Conservation (phyloP, 1,140 invertebrate genomes). For the Aphelenchoides fujianensis region DNA sequence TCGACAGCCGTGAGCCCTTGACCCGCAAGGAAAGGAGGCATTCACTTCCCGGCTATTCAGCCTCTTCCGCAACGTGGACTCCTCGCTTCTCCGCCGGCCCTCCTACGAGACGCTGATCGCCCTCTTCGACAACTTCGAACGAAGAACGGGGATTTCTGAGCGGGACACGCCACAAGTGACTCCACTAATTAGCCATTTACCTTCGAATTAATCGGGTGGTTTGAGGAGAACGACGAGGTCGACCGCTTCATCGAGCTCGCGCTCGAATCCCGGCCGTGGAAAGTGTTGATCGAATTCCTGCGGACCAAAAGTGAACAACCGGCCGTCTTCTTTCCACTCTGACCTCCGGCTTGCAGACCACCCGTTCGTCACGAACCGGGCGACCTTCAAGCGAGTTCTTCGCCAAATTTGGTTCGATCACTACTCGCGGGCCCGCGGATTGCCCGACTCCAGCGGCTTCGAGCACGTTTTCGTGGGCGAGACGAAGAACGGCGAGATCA, state of each 20-base stretch:
- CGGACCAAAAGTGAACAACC: conserved; percentile 26
- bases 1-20: conserved; percentile 13
- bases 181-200: not conserved
- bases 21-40: not conserved
- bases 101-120: conserved; percentile 33
- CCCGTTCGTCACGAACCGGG: conserved; percentile 22
- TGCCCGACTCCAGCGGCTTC: conserved; percentile 66
- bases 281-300: conserved; percentile 30
- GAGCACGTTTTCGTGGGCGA: conserved; percentile 80
- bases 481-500: conserved; percentile 66
- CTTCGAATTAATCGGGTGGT: not conserved
- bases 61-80: conserved; percentile 35
- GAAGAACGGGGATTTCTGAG: conserved; percentile 31
- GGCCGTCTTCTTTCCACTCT: not conserved
- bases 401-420: conserved; percentile 38
- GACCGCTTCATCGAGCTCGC: conserved; percentile 34
- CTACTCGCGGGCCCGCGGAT: conserved; percentile 38
- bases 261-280: conserved; percentile 28
- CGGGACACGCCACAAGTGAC: conserved; percentile 25
- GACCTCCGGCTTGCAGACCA: conserved; percentile 26
- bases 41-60: conserved; percentile 21
- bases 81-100: conserved; percentile 32
- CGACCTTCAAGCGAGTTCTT: conserved; percentile 24
- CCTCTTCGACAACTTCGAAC: conserved; percentile 38
- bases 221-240: conserved; percentile 39